phyloP scores from a whole-genome alignment of 2,888 invertebrate genomes.

The Andrena bucephala region DNA sequence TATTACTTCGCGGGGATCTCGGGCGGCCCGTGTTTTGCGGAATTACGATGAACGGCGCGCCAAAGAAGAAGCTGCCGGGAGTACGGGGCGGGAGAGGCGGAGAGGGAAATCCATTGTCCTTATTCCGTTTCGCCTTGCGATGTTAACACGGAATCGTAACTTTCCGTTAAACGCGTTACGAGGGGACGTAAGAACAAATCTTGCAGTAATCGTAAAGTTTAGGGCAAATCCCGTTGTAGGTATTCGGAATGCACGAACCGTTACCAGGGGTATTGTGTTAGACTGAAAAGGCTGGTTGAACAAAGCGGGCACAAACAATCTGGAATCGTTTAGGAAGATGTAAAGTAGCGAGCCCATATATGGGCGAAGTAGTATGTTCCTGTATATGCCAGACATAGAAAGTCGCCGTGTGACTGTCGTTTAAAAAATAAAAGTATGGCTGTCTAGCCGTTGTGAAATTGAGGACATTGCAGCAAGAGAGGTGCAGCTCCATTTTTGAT shows the following conservation, averaged over 20 bases:
- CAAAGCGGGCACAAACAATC: conserved; percentile 31
- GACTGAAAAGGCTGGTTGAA: not conserved
- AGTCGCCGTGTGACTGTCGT: not conserved
- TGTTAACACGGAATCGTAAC: not conserved
- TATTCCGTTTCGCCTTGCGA: not conserved
- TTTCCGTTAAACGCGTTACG: not conserved
- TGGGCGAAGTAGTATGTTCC: not conserved
- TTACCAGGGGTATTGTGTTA: conserved; percentile 12
- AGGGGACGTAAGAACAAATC: not conserved
- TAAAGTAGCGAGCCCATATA: not conserved
- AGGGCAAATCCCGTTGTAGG: not conserved
- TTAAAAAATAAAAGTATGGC: not conserved
- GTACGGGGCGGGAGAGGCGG: not conserved
- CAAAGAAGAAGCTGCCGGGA: not conserved
- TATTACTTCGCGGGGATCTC: conserved; percentile 30
- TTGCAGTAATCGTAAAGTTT: conserved; percentile 17
- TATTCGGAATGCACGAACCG: conserved; percentile 1
- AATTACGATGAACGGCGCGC: not conserved
- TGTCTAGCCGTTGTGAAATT: no score
- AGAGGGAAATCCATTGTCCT: not conserved
- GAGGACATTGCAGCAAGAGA: no score
- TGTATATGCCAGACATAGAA: not conserved
- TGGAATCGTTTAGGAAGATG: conserved; percentile 15
- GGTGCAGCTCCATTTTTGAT: no score
- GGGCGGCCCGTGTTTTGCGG: not conserved